A percentile compares a stretch with the other conserved stretches of the same genome.
Evolutionary conservation across 2,888 invertebrate genomes (phyloP).

Genomic region (Drosophila pseudotakahashii): DNA sequence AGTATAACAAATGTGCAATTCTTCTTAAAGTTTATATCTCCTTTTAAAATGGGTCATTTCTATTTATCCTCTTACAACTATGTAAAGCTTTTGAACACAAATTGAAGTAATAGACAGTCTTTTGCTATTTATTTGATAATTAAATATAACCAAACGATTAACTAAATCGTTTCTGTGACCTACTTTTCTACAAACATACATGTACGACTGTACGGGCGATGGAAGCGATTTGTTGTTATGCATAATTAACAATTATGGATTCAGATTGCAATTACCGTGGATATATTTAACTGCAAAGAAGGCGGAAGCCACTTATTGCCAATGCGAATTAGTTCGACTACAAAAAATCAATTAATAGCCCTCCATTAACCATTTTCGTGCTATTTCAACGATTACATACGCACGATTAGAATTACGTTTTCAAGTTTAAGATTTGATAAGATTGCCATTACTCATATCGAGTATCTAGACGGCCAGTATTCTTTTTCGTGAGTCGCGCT

Average conservation of each 20-base stretch:
- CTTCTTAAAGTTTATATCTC: too few species aligned
- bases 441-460: constrained; percentile 21
- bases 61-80: not conserved
- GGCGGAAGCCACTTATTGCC: constrained; percentile 13
- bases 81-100: not conserved
- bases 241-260: constrained; percentile 13
- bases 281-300: constrained; percentile 1
- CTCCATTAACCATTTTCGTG: constrained; percentile 10
- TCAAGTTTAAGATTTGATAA: constrained; percentile 24
- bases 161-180: not conserved
- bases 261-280: constrained; percentile 10
- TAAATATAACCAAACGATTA: constrained; percentile 2
- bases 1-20: too few species aligned
- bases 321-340: not conserved
- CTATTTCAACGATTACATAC: constrained; percentile 4
- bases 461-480: not conserved
- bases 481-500: not conserved
- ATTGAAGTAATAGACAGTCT: not conserved
- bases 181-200: not conserved
- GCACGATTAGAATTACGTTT: constrained; percentile 16
- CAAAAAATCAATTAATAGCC: constrained; percentile 17
- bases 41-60: too few species aligned
- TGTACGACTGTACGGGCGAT: not conserved
- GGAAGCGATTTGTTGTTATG: not conserved
- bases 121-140: not conserved